Base-by-base conservation (phyloP, 2,888 invertebrate species). In the Desoria tigrina region DNA sequence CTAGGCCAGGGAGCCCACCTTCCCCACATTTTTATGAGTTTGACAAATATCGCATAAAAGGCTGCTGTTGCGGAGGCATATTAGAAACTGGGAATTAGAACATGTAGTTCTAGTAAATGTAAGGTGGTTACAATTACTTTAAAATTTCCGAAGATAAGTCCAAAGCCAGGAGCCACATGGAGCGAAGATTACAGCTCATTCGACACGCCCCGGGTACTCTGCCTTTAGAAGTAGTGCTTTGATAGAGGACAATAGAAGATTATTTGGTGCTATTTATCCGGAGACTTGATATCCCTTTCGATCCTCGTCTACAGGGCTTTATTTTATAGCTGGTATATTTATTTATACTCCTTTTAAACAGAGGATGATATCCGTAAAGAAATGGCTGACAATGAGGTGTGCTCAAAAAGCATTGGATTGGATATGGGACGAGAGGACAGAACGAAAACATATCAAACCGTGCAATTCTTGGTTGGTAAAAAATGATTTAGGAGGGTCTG, bases 151-250 rank as follows among this genome's bases (percentile, higher is more conserved):
- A 11, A 45, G 45, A 45, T 21, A 16, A 45, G 45, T 9, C 45
- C 4, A 32, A 11, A 32, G 6, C n/a, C 16, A 55, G 28, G 26
- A 63, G 61, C 70, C 67, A 56, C 70, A 70, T 70, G 70, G 65
- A 49, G 67, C 24, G 70, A 70, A 70, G 65, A 70, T 70, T 70
- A 62, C 63, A 51, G 61, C 24, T 23, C 54, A 65, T 70, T 69
- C 63, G 70, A 70, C 65, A 67, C 70, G 63, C 70, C 63, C 65
- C 54, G 50, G 49, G 45, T 45, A 45, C 6, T 45, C 45, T 45
- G 45, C 9, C 45, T 45, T 45, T 45, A n/a, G 21, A 45, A 45
- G 45, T 45, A 45, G 45, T 45, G 45, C 45, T 45, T 18, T 45
- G n/a, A 45, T 18, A 16, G 45, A 45, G n/a, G 9, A 21, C 45